Evolutionary conservation across 1,140 invertebrate species (phyloP), one percentile per base, ranked within the genome.

Genomic region (Maniola jurtina): DNA sequence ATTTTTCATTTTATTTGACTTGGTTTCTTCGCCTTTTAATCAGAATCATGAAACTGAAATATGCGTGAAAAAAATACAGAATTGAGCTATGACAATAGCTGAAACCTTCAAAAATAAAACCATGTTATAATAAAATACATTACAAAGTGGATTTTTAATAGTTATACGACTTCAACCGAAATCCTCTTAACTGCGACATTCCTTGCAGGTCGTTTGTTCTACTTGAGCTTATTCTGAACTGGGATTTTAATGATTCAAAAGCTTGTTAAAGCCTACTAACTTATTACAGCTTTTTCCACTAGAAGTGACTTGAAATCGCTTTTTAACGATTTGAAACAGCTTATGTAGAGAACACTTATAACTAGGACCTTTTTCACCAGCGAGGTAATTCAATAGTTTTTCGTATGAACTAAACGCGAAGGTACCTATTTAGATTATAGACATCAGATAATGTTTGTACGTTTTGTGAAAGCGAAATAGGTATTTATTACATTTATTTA

Each of bases 191-290:
- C 52, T 36, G 13, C 59, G 48, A 66, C 58, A 38, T 56, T 61
- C 58, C 64, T 61, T 59, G 35, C 61, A 68, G 60, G 66, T 68
- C 61, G 66, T 63, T 68, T 63, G 66, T 68, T 68, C 66, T 63
- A 59, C 66, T 68, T 59, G 66, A 68, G 55, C 40, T 68, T 63
- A 68, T 59, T 54, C 60, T 68, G 61, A 63, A 68, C 45, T 36
- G 61, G 61, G 61, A 13, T 68, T 68, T 68, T 63, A 68, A 68
- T 68, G 47, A 68, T 63, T 68, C 61, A 68, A 67, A 63, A 68
- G 66, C 66, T 63, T 63, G 59, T 68, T 63, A 63, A 68, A 68
- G 66, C 66, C 66, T 59, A 68, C 66, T 63, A 68, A 68, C 25
- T 68, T 68, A 68, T 68, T 68, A 48, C 61, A 38, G 55, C 54